These are phyloP conservation scores for Eretmocerus hayati DNA, from an alignment of 2,888 invertebrate genomes.

Conservation along the genomic window DNA sequence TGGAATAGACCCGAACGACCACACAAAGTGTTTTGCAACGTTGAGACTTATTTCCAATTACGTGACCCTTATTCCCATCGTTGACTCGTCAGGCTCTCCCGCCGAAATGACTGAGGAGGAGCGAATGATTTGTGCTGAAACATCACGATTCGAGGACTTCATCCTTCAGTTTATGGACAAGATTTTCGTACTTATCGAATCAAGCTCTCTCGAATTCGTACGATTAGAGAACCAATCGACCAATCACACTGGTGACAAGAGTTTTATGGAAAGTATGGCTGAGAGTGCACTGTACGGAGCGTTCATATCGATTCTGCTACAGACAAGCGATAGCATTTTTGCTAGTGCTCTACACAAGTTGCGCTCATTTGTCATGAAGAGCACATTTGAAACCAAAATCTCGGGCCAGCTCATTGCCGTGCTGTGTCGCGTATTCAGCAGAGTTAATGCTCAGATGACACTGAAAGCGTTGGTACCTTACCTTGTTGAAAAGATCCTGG, in stretches of 20 bases:
- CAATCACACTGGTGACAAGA: constrained; percentile 49
- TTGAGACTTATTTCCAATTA: constrained; percentile 73
- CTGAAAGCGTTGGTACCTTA: constrained; percentile 67
- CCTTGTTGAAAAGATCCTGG: constrained; percentile 60
- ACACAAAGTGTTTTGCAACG: constrained; percentile 66
- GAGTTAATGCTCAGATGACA: constrained; percentile 63
- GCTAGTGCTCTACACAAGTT: constrained; percentile 67
- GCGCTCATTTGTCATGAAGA: constrained; percentile 63
- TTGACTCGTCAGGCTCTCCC: constrained; percentile 75
- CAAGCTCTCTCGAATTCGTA: constrained; percentile 61
- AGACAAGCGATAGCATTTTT: constrained; percentile 58
- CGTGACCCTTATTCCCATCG: constrained; percentile 70
- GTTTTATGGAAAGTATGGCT: constrained; percentile 63
- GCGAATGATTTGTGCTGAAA: constrained; percentile 65
- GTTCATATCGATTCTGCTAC: constrained; percentile 61
- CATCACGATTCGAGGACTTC: constrained; percentile 84
- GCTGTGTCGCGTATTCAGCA: constrained; percentile 56
- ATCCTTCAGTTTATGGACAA: constrained; percentile 78
- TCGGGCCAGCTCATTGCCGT: constrained; percentile 74
- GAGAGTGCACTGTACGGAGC: constrained; percentile 62
- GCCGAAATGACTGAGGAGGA: constrained; percentile 72
- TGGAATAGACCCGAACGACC: constrained; percentile 85
- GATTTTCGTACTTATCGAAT: constrained; percentile 64
- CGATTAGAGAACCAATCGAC: constrained; percentile 51
- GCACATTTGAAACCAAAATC: constrained; percentile 74